Evolutionary conservation across 2,113 vertebrate genomes (phyloP), one percentile per base, ranked within the genome.

Genomic region (Paraplagusia blochii): DNA sequence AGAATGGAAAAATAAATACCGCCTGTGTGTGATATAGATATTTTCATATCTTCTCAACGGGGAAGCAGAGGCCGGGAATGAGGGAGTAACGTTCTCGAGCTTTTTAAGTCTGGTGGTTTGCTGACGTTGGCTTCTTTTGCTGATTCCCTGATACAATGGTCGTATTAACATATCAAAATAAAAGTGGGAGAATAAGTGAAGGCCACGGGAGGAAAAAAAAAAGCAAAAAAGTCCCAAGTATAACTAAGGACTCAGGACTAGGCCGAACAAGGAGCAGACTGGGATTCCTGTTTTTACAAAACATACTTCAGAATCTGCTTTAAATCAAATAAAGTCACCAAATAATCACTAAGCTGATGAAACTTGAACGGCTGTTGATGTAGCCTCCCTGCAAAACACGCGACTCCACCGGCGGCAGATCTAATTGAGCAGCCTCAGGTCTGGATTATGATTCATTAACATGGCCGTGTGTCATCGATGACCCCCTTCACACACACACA

Each of bases 361-460:
- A 69, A 73, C 58, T 4, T 43, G 61, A 83, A 59, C 18, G 54
- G 54, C 18, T 50, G 53, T 59, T 36, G 39, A 61, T 18, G 16
- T 36, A 35, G 55, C 61, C 50, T 56, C 43, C 59, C 46, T 46
- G 66, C 39, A 66, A 38, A 69, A 72, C 55, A 44, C 55, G 14
- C 35, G 36, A 0, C 48, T 38, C 33, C 39, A 19, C 63, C 68
- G 19, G 62, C 69, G 69, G 72, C 49, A 50, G 62, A 74, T 74
- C 74, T 74, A 76, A 79, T 63, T 48, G 80, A 66, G 57, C 9
- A 44, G 66, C 75, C 72, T 53, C 17, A 0, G 70, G 50, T 35
- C 66, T 69, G 73, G 65, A 70, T 74, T 70, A 72, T 69, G 82
- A 85, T 59, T 88, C 83, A 86, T 87, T 85, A 87, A 76, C 84